These are phyloP conservation scores for Ondatra zibethicus DNA, from an alignment of 2,113 vertebrate species.

Conservation along the genomic window DNA sequence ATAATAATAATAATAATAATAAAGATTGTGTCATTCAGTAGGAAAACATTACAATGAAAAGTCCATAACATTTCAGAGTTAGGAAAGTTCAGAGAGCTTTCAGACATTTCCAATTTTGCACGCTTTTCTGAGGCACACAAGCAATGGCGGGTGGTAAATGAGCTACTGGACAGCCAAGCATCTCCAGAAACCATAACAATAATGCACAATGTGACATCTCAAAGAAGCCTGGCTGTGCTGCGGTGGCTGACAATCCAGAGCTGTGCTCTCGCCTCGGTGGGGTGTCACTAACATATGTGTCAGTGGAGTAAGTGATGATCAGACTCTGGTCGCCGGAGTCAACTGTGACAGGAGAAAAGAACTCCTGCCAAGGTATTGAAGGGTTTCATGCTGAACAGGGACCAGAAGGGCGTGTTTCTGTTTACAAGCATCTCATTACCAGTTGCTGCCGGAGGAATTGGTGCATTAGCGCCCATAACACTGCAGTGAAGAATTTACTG, in stretches of 20 bases:
- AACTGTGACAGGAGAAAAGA: background rate
- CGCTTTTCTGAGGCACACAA: background rate
- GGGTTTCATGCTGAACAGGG: background rate
- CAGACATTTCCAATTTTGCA: background rate
- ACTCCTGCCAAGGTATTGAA: background rate
- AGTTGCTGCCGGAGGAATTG: background rate
- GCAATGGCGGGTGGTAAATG: background rate
- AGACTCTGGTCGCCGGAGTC: conserved; percentile 40
- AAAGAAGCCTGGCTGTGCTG: background rate
- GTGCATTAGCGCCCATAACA: background rate
- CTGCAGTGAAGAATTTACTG: background rate
- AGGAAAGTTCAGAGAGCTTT: background rate
- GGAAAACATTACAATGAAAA: background rate
- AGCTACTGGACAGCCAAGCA: background rate
- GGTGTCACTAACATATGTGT: background rate
- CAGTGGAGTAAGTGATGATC: background rate
- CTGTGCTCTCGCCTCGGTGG: background rate
- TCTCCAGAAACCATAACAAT: background rate
- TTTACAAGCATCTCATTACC: background rate
- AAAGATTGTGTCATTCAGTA: background rate
- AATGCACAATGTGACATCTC: background rate
- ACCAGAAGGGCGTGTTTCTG: background rate
- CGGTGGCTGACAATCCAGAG: background rate
- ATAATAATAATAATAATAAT: too few relatives aligned
- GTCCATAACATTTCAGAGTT: background rate